Evolutionary conservation across 2,113 vertebrate genomes (phyloP), one percentile per base, ranked within the genome.

Genomic region (Epinephelus cyanopodus): DNA sequence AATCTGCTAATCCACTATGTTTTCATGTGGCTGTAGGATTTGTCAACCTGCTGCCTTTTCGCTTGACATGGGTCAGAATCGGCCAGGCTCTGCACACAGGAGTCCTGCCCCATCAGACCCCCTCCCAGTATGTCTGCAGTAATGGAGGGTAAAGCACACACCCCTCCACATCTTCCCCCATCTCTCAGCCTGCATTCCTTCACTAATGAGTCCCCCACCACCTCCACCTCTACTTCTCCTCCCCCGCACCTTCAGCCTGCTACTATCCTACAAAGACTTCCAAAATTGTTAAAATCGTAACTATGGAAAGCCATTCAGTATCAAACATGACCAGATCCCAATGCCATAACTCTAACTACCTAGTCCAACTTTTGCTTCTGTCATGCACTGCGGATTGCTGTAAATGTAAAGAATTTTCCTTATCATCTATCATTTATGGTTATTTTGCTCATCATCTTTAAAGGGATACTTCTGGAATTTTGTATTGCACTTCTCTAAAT

Each of bases 1-100:
- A 85, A 93, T 91, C 93, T 90, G 92, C 85, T 93, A 91, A 94
- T 92, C 89, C 87, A 58, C 70, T 67, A 57, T 92, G 83, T 93
- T 92, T 93, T 91, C 90, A 92, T 93, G 91, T 87, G 85, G 81
- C 57, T 88, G 85, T 29, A 86, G 79, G 81, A 85, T 93, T 93
- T 92, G 87, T 92, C 89, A 86, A 82, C 72, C 82, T 53, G 81
- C 67, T 89, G 84, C 76, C 77, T 89, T 90, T 89, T 85, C 45
- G 53, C 82, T 92, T 89, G 91, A 89, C 91, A 82, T 85, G 80
- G 89, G 82, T 89, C 88, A 89, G 88, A 86, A 86, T 82, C 74
- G 79, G 64, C 81, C 77, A 3, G 5, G 70, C 74, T 84, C 42
- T 61, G 48, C 72, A 76, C 82, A 74, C 77, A 52, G 81, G 82